A percentile compares a stretch with the other conserved stretches of the same genome.
phyloP scores from a whole-genome alignment of 2,888 invertebrate species.

The Phania funesta region DNA sequence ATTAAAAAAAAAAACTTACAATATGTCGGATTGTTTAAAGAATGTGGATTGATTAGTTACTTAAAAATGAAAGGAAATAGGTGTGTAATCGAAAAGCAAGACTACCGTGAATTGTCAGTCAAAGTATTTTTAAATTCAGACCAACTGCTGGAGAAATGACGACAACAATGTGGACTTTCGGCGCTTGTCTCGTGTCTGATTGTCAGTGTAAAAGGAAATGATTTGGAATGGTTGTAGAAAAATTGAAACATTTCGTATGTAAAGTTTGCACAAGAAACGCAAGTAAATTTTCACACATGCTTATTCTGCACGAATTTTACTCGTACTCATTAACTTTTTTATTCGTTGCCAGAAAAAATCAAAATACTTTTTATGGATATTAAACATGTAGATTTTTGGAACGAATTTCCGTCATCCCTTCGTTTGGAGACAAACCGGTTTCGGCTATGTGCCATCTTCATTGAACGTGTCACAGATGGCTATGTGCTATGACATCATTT shows the following conservation, averaged over 20 bases:
- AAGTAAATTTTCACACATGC: background rate
- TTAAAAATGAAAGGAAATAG: no score
- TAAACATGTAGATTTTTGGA: no score
- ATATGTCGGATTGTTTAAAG: constrained; percentile 4
- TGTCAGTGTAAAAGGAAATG: constrained; percentile 14
- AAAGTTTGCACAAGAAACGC: constrained; percentile 17
- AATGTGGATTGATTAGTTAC: constrained; percentile 31
- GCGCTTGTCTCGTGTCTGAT: background rate
- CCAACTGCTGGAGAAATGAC: background rate
- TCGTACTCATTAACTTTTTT: constrained; percentile 46
- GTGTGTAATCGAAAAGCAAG: no score
- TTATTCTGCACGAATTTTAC: constrained; percentile 45
- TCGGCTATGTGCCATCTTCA: no score
- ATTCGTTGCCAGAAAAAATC: no score
- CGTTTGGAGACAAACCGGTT: no score
- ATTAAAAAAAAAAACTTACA: no score
- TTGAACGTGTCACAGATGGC: no score
- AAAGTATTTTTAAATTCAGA: constrained; percentile 32
- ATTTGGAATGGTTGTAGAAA: background rate
- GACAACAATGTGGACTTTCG: background rate
- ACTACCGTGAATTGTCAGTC: constrained; percentile 51
- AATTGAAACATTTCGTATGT: constrained; percentile 9
- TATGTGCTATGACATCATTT: no score
- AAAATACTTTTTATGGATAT: no score
- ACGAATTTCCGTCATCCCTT: no score